phyloP scores from a whole-genome alignment of 2,113 vertebrate species.

The Zapus hudsonius region DNA sequence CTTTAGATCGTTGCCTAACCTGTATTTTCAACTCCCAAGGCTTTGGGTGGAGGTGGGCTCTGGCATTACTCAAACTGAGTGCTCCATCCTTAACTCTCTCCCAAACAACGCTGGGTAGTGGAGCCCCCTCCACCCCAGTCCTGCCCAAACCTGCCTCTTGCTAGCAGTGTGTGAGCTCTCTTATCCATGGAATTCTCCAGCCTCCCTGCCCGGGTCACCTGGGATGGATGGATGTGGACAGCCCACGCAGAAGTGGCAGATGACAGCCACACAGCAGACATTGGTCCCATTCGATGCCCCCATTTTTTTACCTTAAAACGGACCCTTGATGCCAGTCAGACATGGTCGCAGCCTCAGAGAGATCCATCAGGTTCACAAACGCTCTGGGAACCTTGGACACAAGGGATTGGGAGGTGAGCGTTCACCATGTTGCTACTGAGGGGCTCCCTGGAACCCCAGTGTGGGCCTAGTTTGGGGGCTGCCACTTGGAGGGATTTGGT shows the following conservation, averaged over 20 bases:
- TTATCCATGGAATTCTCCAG: accelerated
- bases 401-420: not conserved
- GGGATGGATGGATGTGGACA: accelerated
- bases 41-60: not conserved
- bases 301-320: slow-evolving; percentile 78
- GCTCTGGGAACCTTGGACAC: slow-evolving; percentile 84
- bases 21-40: not conserved
- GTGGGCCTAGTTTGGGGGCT: not conserved
- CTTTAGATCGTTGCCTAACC: no score
- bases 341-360: slow-evolving; percentile 65
- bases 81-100: not conserved
- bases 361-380: slow-evolving; percentile 86
- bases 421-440: not conserved
- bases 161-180: no score
- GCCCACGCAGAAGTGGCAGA: accelerated
- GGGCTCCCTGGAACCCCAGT: not conserved
- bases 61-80: not conserved
- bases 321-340: slow-evolving; percentile 46
- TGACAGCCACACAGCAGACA: accelerated
- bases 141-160: not conserved
- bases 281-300: not conserved
- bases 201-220: not conserved
- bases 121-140: no score
- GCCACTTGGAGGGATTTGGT: not conserved
- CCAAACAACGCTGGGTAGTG: not conserved